A percentile compares a stretch with the other conserved stretches of the same genome.
Conservation (phyloP, 2,797 vertebrate genomes). For the Rhinoraja longicauda region DNA sequence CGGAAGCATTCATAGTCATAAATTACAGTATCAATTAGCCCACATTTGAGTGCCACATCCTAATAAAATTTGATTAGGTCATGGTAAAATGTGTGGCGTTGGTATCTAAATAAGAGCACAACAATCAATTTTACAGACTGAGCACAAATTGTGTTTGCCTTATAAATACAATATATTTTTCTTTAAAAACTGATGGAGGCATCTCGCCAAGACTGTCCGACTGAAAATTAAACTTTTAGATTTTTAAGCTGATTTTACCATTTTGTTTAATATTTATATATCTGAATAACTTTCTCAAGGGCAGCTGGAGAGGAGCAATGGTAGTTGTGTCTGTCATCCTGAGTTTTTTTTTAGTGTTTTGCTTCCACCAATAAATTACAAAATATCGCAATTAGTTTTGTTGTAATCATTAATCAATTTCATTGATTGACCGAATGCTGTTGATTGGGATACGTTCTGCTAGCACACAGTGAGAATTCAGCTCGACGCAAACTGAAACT, state of each 20-base stretch:
- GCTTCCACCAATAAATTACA: not conserved
- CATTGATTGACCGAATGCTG: not conserved
- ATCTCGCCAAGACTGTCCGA: not conserved
- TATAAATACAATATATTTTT: not conserved
- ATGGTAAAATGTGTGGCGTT: not conserved
- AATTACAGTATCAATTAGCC: slow-evolving; percentile 22
- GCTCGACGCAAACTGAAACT: not conserved
- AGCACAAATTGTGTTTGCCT: not conserved
- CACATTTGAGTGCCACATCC: slow-evolving; percentile 25
- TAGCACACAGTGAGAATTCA: not conserved
- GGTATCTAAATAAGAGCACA: not conserved
- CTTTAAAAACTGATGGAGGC: not conserved
- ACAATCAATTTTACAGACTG: not conserved
- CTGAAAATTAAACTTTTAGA: not conserved
- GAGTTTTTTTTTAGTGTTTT: not conserved
- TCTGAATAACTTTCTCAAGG: not conserved
- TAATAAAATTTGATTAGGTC: slow-evolving; percentile 11
- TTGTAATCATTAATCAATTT: not conserved
- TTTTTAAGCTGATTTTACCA: not conserved
- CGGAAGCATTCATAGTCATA: slow-evolving; percentile 25
- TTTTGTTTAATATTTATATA: not conserved
- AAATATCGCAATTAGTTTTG: not conserved
- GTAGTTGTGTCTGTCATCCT: no score
- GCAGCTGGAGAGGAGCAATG: not conserved
- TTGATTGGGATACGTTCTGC: not conserved